Evolutionary conservation across 2,113 vertebrate species (phyloP).

Genomic region (Vombatus ursinus): DNA sequence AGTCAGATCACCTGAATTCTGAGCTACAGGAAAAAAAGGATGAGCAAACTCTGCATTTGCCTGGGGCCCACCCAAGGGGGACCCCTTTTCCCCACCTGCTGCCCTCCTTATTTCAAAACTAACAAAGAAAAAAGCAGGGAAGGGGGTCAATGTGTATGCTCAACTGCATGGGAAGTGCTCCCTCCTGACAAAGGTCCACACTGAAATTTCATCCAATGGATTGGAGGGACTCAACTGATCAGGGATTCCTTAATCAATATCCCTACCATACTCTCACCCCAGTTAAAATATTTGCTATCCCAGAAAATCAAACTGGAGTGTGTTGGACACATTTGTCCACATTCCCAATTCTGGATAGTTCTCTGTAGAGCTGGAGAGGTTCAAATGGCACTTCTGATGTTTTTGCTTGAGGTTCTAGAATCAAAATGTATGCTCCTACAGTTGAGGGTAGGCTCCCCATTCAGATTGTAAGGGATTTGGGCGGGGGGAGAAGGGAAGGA

Average conservation of each 20-base stretch:
- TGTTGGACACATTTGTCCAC: background rate
- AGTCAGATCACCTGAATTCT: background rate
- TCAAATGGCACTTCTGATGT: background rate
- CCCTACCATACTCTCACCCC: background rate
- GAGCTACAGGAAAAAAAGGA: background rate
- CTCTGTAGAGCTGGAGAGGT: constrained; percentile 19
- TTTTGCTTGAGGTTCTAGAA: constrained; percentile 31
- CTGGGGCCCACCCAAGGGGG: background rate
- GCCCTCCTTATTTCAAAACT: background rate
- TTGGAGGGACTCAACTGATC: background rate
- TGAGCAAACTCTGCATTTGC: background rate
- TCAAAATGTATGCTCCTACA: constrained; percentile 40
- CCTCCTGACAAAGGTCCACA: background rate
- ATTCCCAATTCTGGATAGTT: background rate
- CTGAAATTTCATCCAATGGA: background rate
- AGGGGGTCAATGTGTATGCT: background rate
- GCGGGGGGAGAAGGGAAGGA: constrained; percentile 32
- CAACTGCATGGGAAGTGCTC: background rate
- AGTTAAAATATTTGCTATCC: constrained; percentile 33
- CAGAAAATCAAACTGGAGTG: constrained; percentile 28
- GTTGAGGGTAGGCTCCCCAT: constrained; percentile 20
- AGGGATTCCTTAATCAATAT: background rate
- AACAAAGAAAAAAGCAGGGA: background rate
- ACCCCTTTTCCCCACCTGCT: background rate
- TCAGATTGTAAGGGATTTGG: constrained; percentile 34